phyloP scores from a whole-genome alignment of 2,888 invertebrate genomes.

The Euproctis similis region DNA sequence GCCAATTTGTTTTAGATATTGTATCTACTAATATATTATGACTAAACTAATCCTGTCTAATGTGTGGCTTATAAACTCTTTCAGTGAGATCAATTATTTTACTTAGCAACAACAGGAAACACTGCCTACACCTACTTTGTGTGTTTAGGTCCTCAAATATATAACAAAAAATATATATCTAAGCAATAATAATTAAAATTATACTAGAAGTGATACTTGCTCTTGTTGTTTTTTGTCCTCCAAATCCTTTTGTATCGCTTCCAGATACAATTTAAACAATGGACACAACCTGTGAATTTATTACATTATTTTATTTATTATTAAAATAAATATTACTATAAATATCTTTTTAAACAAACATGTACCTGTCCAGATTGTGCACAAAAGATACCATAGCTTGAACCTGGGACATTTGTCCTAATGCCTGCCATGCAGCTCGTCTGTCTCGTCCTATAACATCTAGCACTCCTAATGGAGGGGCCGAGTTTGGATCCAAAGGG shows the following conservation, averaged over 20 bases:
- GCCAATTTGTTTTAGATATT: too few relatives aligned
- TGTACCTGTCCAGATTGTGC: constrained; percentile 83
- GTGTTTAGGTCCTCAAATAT: too few relatives aligned
- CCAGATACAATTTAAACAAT: constrained; percentile 92
- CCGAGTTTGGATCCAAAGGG: constrained; percentile 81
- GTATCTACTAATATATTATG: too few relatives aligned
- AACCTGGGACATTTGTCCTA: constrained; percentile 89
- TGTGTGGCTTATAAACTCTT: too few relatives aligned
- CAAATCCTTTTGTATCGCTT: constrained; percentile 92
- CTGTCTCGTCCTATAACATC: constrained; percentile 97
- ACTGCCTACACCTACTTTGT: too few relatives aligned
- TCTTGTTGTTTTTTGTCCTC: constrained; percentile 81
- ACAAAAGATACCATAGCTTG: constrained; percentile 96
- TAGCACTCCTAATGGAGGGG: constrained; percentile 90
- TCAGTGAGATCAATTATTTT: too few relatives aligned
- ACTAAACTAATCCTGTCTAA: too few relatives aligned
- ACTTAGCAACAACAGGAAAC: too few relatives aligned
- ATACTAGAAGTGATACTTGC: constrained; percentile 35
- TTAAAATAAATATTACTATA: too few relatives aligned
- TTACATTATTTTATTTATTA: too few relatives aligned
- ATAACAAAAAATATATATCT: not conserved
- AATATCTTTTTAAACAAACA: not conserved
- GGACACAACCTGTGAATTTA: constrained; percentile 81
- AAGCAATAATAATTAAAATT: not conserved
- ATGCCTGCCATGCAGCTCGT: constrained; percentile 92